Evolutionary conservation across 2,113 vertebrate species (phyloP).

Genomic region (Oncorhynchus masou): DNA sequence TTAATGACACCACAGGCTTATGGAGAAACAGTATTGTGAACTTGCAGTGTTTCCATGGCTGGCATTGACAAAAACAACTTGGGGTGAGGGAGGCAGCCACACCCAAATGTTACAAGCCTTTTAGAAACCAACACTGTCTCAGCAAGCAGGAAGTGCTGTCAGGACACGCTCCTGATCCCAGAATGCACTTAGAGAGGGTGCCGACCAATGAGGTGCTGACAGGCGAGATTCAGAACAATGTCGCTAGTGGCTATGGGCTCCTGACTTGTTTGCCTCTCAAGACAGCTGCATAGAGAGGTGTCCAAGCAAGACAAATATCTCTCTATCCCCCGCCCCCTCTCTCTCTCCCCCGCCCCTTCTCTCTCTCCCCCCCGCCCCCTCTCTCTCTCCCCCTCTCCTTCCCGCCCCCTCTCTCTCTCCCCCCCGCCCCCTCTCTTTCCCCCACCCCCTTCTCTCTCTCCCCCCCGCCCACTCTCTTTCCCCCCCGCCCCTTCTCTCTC

Average conservation of each 20-base stretch:
- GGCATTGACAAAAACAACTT: neutral
- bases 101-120: neutral
- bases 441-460: too few species aligned
- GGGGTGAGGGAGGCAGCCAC: neutral
- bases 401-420: too few species aligned
- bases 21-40: too few species aligned
- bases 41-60: neutral
- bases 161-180: slow-evolving; percentile 26
- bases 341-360: too few species aligned
- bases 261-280: slow-evolving; percentile 28
- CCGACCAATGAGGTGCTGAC: slow-evolving; percentile 19
- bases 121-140: neutral
- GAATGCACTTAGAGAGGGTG: slow-evolving; percentile 35
- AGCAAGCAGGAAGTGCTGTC: slow-evolving; percentile 40
- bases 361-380: too few species aligned
- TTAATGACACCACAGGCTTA: too few species aligned
- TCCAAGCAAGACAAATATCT: slow-evolving; percentile 9
- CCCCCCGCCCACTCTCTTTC: too few species aligned
- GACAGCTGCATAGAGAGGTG: slow-evolving; percentile 28
- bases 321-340: neutral
- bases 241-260: neutral
- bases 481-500: too few species aligned
- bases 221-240: slow-evolving; percentile 31
- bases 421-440: too few species aligned
- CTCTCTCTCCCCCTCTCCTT: too few species aligned